These are phyloP conservation scores for Tyto alba DNA, from an alignment of 2,113 vertebrate species.

Conservation along the genomic window DNA sequence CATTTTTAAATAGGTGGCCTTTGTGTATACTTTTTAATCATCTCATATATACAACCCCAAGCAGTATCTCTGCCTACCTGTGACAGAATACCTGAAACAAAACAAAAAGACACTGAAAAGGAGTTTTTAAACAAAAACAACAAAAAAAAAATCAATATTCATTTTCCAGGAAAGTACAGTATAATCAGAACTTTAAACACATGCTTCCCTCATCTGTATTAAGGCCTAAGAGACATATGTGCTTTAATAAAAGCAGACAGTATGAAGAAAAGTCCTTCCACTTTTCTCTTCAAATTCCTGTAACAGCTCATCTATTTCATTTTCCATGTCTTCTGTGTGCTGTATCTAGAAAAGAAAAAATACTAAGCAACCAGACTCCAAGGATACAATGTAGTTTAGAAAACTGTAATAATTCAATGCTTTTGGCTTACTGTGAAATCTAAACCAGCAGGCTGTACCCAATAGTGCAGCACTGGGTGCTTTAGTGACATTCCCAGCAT, in stretches of 20 bases:
- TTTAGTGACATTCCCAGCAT: not conserved
- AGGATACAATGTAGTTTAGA: not conserved
- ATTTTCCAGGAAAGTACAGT: slow-evolving; percentile 48
- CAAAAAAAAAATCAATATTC: not conserved
- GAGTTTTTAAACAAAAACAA: not conserved
- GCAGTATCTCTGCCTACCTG: slow-evolving; percentile 34
- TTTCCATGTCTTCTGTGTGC: slow-evolving; percentile 98
- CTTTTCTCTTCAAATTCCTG: slow-evolving; percentile 99
- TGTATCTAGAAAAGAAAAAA: slow-evolving; percentile 80
- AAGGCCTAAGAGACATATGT: slow-evolving; percentile 54
- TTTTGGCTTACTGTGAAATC: not conserved
- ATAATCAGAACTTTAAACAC: slow-evolving; percentile 46
- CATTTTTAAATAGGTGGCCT: slow-evolving; percentile 60
- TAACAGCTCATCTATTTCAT: slow-evolving; percentile 96
- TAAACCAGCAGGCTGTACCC: not conserved
- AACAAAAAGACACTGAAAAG: not conserved
- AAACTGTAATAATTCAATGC: rapidly evolving
- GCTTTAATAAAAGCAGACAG: slow-evolving; percentile 97
- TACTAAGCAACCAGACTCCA: not conserved
- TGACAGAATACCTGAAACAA: slow-evolving; percentile 42
- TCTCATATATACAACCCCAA: slow-evolving; percentile 50
- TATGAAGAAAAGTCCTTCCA: slow-evolving; percentile 93
- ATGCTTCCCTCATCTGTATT: slow-evolving; percentile 54
- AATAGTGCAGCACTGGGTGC: not conserved
- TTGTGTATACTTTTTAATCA: slow-evolving; percentile 17